Percentiles rank a stretch among this genome's conserved stretches.
Conservation (phyloP, 2,113 vertebrate species). For the Aleadryas rufinucha region DNA sequence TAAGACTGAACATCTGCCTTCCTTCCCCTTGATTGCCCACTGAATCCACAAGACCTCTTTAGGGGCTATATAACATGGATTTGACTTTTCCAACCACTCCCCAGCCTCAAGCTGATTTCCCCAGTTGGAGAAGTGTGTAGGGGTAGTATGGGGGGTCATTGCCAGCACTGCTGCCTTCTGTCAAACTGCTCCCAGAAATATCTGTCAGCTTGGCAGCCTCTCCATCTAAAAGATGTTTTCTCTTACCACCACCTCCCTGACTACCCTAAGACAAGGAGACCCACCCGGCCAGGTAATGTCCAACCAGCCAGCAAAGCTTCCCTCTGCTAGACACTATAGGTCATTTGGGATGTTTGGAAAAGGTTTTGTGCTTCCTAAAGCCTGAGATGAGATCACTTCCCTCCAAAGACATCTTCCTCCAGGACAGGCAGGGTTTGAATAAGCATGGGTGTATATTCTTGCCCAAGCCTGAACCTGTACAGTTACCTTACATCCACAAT, state of each 20-base stretch:
- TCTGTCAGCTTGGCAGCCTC: not conserved
- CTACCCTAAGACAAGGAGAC: not conserved
- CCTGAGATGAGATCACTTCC: not conserved
- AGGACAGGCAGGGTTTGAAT: not conserved
- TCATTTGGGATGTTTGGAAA: not conserved
- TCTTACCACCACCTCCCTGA: not conserved
- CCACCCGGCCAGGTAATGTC: not conserved
- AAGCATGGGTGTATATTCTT: not conserved
- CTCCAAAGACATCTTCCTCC: not conserved
- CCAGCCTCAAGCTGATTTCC: not conserved
- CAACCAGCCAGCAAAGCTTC: not conserved
- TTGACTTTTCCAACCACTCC: not conserved
- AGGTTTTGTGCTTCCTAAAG: not conserved
- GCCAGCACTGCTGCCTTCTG: not conserved
- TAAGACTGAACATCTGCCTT: not conserved
- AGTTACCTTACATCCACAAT: not conserved
- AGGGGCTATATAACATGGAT: not conserved
- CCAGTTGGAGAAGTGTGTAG: not conserved
- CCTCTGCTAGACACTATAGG: not conserved
- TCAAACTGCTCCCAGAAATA: not conserved
- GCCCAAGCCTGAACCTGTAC: not conserved
- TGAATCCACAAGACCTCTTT: not conserved
- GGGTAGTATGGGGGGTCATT: not conserved
- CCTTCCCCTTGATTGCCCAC: not conserved
- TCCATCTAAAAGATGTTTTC: not conserved